A percentile compares a stretch with the other conserved stretches of the same genome.
phyloP scores from a whole-genome alignment of 2,113 vertebrate genomes.

The Xenopus tropicalis region DNA sequence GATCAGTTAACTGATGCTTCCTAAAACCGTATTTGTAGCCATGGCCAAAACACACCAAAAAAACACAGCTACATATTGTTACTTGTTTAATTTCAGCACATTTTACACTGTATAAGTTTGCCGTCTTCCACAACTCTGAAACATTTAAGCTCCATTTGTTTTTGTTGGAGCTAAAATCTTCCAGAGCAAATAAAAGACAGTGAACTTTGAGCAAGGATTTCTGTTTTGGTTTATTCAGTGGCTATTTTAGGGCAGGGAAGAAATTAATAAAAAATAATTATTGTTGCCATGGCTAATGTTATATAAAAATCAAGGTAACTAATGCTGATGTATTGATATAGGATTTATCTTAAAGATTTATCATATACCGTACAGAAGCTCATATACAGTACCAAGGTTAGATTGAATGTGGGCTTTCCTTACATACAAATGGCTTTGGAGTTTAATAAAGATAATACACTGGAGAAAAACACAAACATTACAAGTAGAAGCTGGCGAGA shows the following conservation, averaged over 20 bases:
- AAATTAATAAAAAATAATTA: too few species aligned
- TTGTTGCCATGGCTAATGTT: too few species aligned
- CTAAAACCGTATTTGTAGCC: background rate
- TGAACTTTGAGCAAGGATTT: background rate
- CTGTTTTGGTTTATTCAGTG: background rate
- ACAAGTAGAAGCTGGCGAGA: constrained; percentile 24
- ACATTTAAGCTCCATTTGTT: background rate
- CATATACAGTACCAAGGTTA: constrained; percentile 7
- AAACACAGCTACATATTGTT: background rate
- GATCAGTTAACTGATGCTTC: background rate
- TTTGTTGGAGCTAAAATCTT: background rate
- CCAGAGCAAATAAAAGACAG: constrained; percentile 1
- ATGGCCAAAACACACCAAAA: background rate
- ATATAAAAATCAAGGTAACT: background rate
- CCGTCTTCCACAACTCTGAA: background rate
- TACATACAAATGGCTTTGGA: background rate
- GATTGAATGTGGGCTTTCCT: background rate
- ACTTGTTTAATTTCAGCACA: background rate
- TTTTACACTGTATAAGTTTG: background rate
- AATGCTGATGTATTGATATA: background rate
- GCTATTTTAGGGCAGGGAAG: background rate
- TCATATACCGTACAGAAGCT: background rate
- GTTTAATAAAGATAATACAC: background rate
- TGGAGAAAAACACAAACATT: constrained; percentile 4
- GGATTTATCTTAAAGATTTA: background rate